Conservation (phyloP, 1,140 invertebrate species). For the Bombus picipes region DNA sequence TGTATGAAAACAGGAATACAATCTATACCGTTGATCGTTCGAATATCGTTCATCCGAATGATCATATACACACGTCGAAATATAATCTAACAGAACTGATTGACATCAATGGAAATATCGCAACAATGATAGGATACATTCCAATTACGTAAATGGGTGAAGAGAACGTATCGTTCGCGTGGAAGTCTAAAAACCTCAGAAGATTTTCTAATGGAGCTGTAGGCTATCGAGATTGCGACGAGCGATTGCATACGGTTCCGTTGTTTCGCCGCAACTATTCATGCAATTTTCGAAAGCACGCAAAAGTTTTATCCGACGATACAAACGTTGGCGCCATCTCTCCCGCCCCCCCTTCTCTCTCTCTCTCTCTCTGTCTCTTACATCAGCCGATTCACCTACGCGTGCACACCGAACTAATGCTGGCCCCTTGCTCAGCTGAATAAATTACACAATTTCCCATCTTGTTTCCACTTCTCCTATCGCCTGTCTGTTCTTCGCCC, state of each 20-base stretch:
- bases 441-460: slow-evolving; percentile 71
- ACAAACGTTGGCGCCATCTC: slow-evolving; percentile 31
- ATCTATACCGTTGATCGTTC: background rate
- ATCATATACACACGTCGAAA: background rate
- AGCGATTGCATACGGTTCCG: slow-evolving; percentile 18
- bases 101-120: background rate
- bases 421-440: slow-evolving; percentile 50
- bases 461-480: slow-evolving; percentile 37
- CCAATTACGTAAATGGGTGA: background rate
- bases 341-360: background rate
- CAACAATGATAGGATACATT: background rate
- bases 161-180: background rate
- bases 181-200: slow-evolving; percentile 8
- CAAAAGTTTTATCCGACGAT: slow-evolving; percentile 17
- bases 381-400: slow-evolving; percentile 38
- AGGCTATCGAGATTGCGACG: background rate
- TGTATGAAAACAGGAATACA: background rate
- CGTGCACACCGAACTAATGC: slow-evolving; percentile 7
- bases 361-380: slow-evolving; percentile 5
- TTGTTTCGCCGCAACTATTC: slow-evolving; percentile 22
- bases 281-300: slow-evolving; percentile 37
- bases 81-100: background rate
- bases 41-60: background rate
- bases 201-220: background rate
- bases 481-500: background rate